A percentile compares a stretch with the other conserved stretches of the same genome.
phyloP scores from a whole-genome alignment of 1,140 invertebrate genomes.

The Streblospio benedicti region DNA sequence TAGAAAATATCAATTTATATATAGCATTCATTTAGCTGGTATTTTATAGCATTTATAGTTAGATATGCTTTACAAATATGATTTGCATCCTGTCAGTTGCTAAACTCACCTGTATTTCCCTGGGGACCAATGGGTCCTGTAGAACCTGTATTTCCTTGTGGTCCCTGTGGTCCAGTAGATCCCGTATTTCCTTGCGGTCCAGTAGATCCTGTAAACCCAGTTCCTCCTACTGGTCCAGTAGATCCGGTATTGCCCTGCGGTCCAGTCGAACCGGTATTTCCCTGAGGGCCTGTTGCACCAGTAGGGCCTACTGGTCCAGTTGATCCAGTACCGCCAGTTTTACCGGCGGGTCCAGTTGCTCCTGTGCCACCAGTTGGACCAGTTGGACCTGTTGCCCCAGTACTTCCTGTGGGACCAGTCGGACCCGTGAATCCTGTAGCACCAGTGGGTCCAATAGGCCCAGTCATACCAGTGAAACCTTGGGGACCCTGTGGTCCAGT shows the following conservation, averaged over 20 bases:
- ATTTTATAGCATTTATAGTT: too few species aligned
- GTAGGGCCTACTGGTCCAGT: not conserved
- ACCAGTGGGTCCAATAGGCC: not conserved
- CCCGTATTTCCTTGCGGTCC: slow-evolving; percentile 1
- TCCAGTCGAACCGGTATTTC: slow-evolving; percentile 6
- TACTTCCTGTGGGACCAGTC: not conserved
- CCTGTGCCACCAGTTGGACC: slow-evolving; percentile 7
- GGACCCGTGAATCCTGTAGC: slow-evolving; percentile 3
- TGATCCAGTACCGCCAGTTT: not conserved
- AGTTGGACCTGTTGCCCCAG: not conserved
- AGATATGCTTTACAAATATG: too few species aligned
- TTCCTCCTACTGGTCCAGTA: slow-evolving; percentile 1
- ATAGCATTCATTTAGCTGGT: not conserved
- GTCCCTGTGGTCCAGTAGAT: not conserved
- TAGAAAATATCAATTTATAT: not conserved
- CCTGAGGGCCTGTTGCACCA: not conserved
- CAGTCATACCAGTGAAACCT: not conserved
- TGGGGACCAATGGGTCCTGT: slow-evolving; percentile 4
- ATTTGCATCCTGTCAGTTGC: too few species aligned
- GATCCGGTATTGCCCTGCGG: slow-evolving; percentile 8
- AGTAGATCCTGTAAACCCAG: too few species aligned
- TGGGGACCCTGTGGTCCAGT: not conserved
- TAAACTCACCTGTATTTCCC: not conserved
- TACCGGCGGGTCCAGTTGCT: not conserved
- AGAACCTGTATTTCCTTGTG: slow-evolving; percentile 1